A percentile compares a stretch with the other conserved stretches of the same genome.
Evolutionary conservation across 2,888 invertebrate genomes (phyloP).

Genomic region (Hypolimnas misippus): DNA sequence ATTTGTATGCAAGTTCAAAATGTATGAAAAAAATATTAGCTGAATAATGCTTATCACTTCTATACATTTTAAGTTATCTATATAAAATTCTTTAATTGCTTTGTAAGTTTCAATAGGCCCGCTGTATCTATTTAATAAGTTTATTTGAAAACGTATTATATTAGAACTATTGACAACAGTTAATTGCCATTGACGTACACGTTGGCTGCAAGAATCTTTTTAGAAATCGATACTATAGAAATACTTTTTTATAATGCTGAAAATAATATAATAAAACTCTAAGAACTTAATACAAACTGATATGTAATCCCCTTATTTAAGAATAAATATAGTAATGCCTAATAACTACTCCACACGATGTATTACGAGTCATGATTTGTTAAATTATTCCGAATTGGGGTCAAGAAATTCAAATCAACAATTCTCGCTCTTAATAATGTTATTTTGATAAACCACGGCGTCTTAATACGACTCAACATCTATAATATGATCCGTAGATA

Average conservation of each 20-base stretch:
- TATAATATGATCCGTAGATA: conserved; percentile 22
- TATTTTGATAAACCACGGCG: conserved; percentile 40
- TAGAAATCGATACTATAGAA: too few species aligned
- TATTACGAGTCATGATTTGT: conserved; percentile 44
- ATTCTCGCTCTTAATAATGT: conserved; percentile 45
- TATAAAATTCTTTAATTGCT: too few species aligned
- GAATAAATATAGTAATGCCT: conserved; percentile 33
- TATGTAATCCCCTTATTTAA: conserved; percentile 29
- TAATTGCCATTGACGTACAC: too few species aligned
- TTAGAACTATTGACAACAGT: too few species aligned
- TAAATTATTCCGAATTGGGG: conserved; percentile 45
- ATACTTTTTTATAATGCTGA: background rate
- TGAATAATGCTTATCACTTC: too few species aligned
- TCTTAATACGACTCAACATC: conserved; percentile 1
- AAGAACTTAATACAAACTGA: conserved; percentile 15
- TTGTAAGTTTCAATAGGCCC: too few species aligned
- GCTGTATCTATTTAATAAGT: too few species aligned
- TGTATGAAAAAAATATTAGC: too few species aligned
- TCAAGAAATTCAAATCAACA: conserved; percentile 48
- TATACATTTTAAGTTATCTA: too few species aligned
- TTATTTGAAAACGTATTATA: too few species aligned
- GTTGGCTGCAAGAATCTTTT: too few species aligned
- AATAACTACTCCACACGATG: conserved; percentile 30
- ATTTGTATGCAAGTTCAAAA: too few species aligned
- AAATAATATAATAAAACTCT: background rate